A percentile compares a stretch with the other conserved stretches of the same genome.
These are phyloP conservation scores for Motacilla tschutschensis DNA, from an alignment of 2,113 vertebrate species.

Conservation along the genomic window DNA sequence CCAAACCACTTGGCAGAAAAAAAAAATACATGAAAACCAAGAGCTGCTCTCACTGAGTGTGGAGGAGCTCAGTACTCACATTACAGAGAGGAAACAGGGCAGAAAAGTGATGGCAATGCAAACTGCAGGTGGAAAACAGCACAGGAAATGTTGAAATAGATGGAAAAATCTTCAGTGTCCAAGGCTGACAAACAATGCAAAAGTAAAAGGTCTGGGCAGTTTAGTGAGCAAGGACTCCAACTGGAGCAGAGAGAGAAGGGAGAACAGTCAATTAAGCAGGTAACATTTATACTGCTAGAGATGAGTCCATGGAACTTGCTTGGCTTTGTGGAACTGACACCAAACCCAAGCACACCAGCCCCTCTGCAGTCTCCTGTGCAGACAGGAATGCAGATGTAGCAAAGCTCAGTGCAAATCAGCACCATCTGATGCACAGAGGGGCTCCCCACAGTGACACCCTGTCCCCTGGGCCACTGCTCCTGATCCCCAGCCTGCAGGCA, in stretches of 20 bases:
- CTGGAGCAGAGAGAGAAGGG: neutral
- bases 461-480: neutral
- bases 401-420: neutral
- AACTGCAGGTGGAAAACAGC: neutral
- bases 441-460: neutral
- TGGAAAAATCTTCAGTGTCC: neutral
- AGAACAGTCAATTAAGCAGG: neutral
- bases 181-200: neutral
- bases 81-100: neutral
- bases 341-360: neutral
- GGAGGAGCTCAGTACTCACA: neutral
- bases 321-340: neutral
- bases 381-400: neutral
- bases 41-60: neutral
- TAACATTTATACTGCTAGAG: neutral
- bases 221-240: neutral
- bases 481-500: neutral
- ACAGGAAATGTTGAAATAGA: neutral
- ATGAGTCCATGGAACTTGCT: neutral
- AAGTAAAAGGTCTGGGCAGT: neutral
- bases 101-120: neutral
- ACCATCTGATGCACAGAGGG: neutral
- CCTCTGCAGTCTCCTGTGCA: neutral
- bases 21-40: neutral
- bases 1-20: neutral